These are phyloP conservation scores for Poecilus cupreus DNA, from an alignment of 2,888 invertebrate genomes.

Conservation along the genomic window DNA sequence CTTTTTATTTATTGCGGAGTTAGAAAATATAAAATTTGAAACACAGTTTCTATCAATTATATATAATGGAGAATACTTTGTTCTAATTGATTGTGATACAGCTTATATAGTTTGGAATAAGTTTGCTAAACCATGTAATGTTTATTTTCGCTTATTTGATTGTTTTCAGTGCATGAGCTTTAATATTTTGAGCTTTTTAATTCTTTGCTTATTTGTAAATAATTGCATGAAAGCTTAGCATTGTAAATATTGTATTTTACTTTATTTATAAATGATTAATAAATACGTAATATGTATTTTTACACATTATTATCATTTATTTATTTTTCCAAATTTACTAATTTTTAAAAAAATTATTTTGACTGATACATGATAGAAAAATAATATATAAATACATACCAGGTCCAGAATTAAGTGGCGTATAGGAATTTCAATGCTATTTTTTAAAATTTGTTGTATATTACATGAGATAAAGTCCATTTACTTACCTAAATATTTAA, in stretches of 20 bases:
- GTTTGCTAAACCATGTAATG: neutral
- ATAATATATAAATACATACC: too few relatives aligned
- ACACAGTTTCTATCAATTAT: too few relatives aligned
- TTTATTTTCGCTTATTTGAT: neutral
- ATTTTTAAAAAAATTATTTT: neutral
- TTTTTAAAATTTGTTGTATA: too few relatives aligned
- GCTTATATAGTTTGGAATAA: slow-evolving; percentile 30
- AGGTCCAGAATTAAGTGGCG: too few relatives aligned
- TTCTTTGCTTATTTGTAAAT: slow-evolving; percentile 34
- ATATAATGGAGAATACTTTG: too few relatives aligned
- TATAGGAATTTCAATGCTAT: too few relatives aligned
- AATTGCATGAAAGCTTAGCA: neutral
- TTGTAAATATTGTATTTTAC: neutral
- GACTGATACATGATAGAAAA: too few relatives aligned
- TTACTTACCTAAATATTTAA: too few relatives aligned
- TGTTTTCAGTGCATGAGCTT: slow-evolving; percentile 12
- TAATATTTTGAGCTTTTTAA: neutral
- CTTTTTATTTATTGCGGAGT: too few relatives aligned
- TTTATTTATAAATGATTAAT: neutral
- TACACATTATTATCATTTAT: slow-evolving; percentile 6
- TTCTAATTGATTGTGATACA: too few relatives aligned
- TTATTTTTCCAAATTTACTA: neutral
- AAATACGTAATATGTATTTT: slow-evolving; percentile 50
- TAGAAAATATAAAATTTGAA: too few relatives aligned
- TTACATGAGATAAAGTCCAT: too few relatives aligned